A percentile compares a stretch with the other conserved stretches of the same genome.
Conservation (phyloP, 2,113 vertebrate species). For the Bagarius yarrelli region DNA sequence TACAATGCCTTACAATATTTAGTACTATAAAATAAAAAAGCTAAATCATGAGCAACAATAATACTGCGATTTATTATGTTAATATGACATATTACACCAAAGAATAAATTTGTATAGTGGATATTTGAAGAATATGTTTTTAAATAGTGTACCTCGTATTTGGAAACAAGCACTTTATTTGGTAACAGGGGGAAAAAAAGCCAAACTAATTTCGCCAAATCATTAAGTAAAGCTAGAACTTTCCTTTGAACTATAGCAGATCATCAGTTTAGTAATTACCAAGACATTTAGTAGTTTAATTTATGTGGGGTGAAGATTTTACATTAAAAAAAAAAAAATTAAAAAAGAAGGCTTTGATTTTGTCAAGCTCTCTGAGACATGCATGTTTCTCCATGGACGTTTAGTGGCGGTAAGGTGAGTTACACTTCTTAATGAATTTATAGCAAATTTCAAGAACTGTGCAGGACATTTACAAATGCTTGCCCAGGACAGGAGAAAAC, state of each 20-base stretch:
- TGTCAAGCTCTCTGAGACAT: neutral
- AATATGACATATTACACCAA: neutral
- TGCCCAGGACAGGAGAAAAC: neutral
- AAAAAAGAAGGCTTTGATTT: too few species aligned
- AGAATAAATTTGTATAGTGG: neutral
- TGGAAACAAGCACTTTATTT: neutral
- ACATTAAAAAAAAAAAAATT: neutral
- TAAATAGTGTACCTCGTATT: too few species aligned
- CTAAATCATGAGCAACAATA: neutral
- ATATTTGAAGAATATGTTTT: neutral
- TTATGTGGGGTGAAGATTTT: neutral
- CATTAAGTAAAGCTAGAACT: slow-evolving; percentile 22
- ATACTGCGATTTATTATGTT: neutral
- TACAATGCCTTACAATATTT: neutral
- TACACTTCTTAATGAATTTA: slow-evolving; percentile 45
- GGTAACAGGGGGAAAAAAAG: neutral
- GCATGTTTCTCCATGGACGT: neutral
- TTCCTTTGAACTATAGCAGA: slow-evolving; percentile 26
- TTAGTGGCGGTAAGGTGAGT: neutral
- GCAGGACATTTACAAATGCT: slow-evolving; percentile 54
- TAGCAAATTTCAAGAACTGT: slow-evolving; percentile 60
- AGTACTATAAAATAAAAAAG: neutral
- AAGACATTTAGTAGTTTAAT: slow-evolving; percentile 38
- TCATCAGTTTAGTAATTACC: slow-evolving; percentile 55
- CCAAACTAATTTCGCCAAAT: slow-evolving; percentile 19